Percentiles rank a stretch among this genome's conserved stretches.
phyloP scores from a whole-genome alignment of 2,888 invertebrate genomes.

The Papilio protenor region DNA sequence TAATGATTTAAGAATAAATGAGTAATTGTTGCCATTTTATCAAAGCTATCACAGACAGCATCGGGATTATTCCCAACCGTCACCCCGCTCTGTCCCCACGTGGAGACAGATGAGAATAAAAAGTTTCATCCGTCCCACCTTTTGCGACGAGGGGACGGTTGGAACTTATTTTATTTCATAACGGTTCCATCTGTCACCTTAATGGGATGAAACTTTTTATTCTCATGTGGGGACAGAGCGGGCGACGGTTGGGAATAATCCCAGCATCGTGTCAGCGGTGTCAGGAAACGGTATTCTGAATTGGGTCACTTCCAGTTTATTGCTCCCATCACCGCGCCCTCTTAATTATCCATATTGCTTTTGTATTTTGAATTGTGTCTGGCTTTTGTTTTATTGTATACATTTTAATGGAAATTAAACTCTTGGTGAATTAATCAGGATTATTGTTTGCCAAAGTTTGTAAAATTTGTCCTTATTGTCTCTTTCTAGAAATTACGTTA shows the following conservation, averaged over 20 bases:
- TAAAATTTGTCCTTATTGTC: not conserved
- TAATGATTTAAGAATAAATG: not conserved
- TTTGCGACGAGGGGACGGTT: no score
- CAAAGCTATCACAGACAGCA: no score
- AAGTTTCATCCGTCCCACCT: no score
- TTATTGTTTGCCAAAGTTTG: not conserved
- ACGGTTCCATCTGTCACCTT: no score
- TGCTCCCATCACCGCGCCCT: conserved; percentile 22
- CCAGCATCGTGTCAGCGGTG: not conserved
- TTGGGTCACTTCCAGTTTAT: conserved; percentile 19
- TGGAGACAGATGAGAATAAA: no score
- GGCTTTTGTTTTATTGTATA: conserved; percentile 15
- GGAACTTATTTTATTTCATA: no score
- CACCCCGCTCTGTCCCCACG: no score
- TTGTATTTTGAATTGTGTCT: conserved; percentile 12
- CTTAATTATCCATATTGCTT: conserved; percentile 26
- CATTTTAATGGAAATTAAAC: not conserved
- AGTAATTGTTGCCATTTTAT: not conserved
- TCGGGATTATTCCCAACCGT: no score
- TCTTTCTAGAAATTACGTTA: not conserved
- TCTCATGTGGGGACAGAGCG: no score
- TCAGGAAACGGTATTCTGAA: conserved; percentile 14
- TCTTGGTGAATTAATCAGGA: not conserved
- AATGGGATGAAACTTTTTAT: no score
- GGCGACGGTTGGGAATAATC: no score